A percentile compares a stretch with the other conserved stretches of the same genome.
Conservation (phyloP, 2,888 invertebrate genomes). For the Latheticus oryzae region DNA sequence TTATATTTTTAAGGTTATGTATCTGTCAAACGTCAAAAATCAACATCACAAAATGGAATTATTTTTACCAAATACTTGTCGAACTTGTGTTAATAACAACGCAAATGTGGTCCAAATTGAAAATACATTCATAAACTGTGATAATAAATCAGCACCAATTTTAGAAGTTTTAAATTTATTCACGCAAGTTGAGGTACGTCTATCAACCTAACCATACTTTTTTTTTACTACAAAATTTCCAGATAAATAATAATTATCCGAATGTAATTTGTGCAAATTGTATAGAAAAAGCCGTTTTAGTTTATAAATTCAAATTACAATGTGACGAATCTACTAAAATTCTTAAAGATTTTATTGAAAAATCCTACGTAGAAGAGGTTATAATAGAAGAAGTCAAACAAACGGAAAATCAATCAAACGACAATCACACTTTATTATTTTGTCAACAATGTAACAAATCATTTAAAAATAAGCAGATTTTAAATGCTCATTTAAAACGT, state of each 20-base stretch:
- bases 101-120: conserved; percentile 42
- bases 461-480: conserved; percentile 56
- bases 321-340: conserved; percentile 49
- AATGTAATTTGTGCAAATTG: conserved; percentile 53
- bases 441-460: conserved; percentile 55
- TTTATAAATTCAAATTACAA: conserved; percentile 55
- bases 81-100: conserved; percentile 36
- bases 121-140: conserved; percentile 44
- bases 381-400: conserved; percentile 18
- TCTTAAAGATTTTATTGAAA: conserved; percentile 5
- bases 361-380: conserved; percentile 14
- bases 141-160: conserved; percentile 42
- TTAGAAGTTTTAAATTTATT: conserved; percentile 46
- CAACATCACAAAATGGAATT: conserved; percentile 16
- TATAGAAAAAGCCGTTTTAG: conserved; percentile 48
- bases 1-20: too few species aligned
- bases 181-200: conserved; percentile 43
- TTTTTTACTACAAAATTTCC: conserved; percentile 24
- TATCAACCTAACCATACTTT: conserved; percentile 1
- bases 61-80: conserved; percentile 29
- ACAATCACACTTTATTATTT: conserved; percentile 41
- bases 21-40: conserved; percentile 5
- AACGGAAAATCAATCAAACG: conserved; percentile 6
- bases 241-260: conserved; percentile 46
- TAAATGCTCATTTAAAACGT: conserved; percentile 52